Evolutionary conservation across 1,140 invertebrate species (phyloP).

Genomic region (Aporrectodea caliginosa): DNA sequence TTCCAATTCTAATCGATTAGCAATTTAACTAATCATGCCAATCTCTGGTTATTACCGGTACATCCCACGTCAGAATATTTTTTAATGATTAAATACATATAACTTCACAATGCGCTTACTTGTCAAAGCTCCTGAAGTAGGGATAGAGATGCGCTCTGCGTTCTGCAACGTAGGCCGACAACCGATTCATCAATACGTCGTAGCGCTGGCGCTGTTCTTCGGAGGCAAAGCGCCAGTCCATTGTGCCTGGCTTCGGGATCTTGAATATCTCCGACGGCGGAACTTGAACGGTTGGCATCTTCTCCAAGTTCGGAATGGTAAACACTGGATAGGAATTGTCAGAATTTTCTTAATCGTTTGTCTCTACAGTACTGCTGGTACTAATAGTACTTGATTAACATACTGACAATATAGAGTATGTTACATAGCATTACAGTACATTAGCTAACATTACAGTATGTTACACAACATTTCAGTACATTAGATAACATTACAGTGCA

Average conservation of each 20-base stretch:
- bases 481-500: too few relatives aligned
- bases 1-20: too few relatives aligned
- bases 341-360: too few relatives aligned
- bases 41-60: too few relatives aligned
- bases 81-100: too few relatives aligned
- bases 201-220: conserved; percentile 44
- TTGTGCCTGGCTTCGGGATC: conserved; percentile 53
- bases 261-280: conserved; percentile 49
- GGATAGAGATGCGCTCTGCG: conserved; percentile 50
- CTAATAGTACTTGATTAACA: neutral
- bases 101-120: conserved; percentile 39
- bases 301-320: conserved; percentile 50
- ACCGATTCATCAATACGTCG: conserved; percentile 45
- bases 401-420: too few relatives aligned
- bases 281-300: conserved; percentile 45
- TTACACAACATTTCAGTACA: too few relatives aligned
- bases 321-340: conserved; percentile 52
- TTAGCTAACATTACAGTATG: too few relatives aligned
- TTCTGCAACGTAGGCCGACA: conserved; percentile 44
- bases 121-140: conserved; percentile 54
- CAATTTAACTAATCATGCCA: too few relatives aligned
- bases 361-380: neutral
- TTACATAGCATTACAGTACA: too few relatives aligned
- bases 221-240: conserved; percentile 45
- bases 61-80: too few relatives aligned